A percentile compares a stretch with the other conserved stretches of the same genome.
These are phyloP conservation scores for Platynereis dumerilii DNA, from an alignment of 2,888 invertebrate genomes.

Conservation along the genomic window DNA sequence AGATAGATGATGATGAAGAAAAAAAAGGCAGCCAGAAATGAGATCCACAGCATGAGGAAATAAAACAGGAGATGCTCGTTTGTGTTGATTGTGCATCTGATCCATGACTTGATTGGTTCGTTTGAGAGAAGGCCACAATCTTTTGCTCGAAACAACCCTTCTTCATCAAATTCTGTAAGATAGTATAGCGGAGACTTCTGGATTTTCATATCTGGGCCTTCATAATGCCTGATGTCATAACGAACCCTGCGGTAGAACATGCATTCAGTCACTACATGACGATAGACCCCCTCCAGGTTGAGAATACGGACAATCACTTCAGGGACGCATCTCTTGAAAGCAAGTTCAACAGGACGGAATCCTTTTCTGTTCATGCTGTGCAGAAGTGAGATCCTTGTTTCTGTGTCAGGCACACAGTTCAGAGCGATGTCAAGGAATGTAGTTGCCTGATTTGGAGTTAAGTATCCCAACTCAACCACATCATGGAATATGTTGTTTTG, in stretches of 20 bases:
- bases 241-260: background rate
- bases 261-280: background rate
- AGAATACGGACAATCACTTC: background rate
- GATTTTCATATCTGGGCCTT: background rate
- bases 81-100: background rate
- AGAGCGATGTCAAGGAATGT: background rate
- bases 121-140: background rate
- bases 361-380: background rate
- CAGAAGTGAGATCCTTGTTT: background rate
- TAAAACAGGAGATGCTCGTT: background rate
- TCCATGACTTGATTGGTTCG: conserved; percentile 7
- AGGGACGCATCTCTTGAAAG: background rate
- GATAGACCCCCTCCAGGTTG: background rate
- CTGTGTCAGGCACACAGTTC: background rate
- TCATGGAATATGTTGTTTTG: background rate
- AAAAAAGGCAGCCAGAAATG: background rate
- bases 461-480: background rate
- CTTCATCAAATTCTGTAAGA: background rate
- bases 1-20: background rate
- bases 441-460: background rate
- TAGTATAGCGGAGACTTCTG: background rate
- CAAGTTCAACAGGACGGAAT: conserved; percentile 1
- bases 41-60: background rate
- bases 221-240: conserved; percentile 2
- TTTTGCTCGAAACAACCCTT: background rate